Conservation (phyloP, 2,797 vertebrate genomes). For the Distichodus sexfasciatus region DNA sequence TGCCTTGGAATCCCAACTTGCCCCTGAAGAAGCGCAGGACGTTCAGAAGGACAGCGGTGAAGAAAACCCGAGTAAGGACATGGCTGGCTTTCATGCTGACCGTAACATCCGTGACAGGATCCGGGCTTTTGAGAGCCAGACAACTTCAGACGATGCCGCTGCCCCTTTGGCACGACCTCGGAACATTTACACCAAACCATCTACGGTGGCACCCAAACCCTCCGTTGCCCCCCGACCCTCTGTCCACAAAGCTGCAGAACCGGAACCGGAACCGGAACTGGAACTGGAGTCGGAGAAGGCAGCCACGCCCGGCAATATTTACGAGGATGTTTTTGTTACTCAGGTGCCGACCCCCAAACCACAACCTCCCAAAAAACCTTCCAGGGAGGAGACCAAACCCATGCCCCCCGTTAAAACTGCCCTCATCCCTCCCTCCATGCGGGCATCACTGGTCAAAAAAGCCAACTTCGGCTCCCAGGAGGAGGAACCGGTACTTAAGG, state of each 20-base stretch:
- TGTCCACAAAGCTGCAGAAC: too few relatives aligned
- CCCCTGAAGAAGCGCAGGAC: slow-evolving; percentile 24
- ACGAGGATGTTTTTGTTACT: slow-evolving; percentile 61
- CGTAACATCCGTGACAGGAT: slow-evolving; percentile 83
- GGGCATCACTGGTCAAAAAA: slow-evolving; percentile 66
- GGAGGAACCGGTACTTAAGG: slow-evolving; percentile 56
- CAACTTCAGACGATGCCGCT: slow-evolving; percentile 57
- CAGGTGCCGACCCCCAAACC: slow-evolving; percentile 72
- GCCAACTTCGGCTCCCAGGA: slow-evolving; percentile 63
- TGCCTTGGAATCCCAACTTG: slow-evolving; percentile 25
- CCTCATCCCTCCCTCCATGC: slow-evolving; percentile 55
- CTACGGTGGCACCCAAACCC: slow-evolving; percentile 78
- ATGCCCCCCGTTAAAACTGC: slow-evolving; percentile 58
- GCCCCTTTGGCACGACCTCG: slow-evolving; percentile 75
- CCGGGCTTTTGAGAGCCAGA: slow-evolving; percentile 88
- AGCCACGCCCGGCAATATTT: slow-evolving; percentile 40
- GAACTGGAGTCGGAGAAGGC: too few relatives aligned
- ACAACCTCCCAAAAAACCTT: slow-evolving; percentile 69
- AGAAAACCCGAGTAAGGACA: slow-evolving; percentile 60
- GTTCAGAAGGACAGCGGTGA: slow-evolving; percentile 39
- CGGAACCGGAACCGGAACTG: too few relatives aligned
- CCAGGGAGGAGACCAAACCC: slow-evolving; percentile 60
- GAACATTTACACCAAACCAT: slow-evolving; percentile 69
- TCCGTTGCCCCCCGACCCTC: slow-evolving; percentile 71
- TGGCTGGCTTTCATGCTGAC: slow-evolving; percentile 77